Percentiles rank a stretch among this genome's conserved stretches.
phyloP scores from a whole-genome alignment of 2,797 vertebrate species.

The Craterocephalus amniculus region DNA sequence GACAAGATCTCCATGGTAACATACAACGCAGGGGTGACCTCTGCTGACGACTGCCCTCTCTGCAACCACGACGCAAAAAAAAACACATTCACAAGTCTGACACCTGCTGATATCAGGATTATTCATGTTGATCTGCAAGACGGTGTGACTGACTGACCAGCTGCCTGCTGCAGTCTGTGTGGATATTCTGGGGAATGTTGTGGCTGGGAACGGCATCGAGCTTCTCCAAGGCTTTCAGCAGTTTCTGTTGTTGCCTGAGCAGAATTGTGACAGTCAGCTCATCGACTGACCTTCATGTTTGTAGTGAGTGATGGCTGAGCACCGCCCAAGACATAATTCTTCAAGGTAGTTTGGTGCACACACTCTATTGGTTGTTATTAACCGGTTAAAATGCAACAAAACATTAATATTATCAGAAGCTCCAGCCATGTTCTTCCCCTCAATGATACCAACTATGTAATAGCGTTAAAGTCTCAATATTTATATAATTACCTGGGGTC shows the following conservation, averaged over 20 bases:
- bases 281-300: conserved; percentile 32
- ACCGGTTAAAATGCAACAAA: neutral
- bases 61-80: conserved; percentile 54
- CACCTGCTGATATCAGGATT: conserved; percentile 3
- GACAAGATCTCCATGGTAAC: conserved; percentile 96
- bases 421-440: neutral
- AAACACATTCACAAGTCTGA: neutral
- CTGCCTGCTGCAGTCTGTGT: conserved; percentile 55
- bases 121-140: conserved; percentile 29
- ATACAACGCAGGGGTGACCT: conserved; percentile 84
- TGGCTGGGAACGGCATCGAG: conserved; percentile 72
- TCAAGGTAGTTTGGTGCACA: conserved; percentile 22
- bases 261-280: conserved; percentile 53
- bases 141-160: conserved; percentile 63
- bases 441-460: neutral
- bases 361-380: neutral
- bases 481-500: conserved; percentile 84
- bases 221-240: conserved; percentile 83
- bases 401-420: neutral
- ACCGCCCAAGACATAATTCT: conserved; percentile 19
- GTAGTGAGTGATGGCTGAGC: conserved; percentile 12
- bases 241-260: conserved; percentile 89
- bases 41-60: conserved; percentile 62
- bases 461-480: neutral
- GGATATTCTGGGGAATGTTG: conserved; percentile 51